Evolutionary conservation across 2,888 invertebrate genomes (phyloP).

Genomic region (Ochropacha duplaris): DNA sequence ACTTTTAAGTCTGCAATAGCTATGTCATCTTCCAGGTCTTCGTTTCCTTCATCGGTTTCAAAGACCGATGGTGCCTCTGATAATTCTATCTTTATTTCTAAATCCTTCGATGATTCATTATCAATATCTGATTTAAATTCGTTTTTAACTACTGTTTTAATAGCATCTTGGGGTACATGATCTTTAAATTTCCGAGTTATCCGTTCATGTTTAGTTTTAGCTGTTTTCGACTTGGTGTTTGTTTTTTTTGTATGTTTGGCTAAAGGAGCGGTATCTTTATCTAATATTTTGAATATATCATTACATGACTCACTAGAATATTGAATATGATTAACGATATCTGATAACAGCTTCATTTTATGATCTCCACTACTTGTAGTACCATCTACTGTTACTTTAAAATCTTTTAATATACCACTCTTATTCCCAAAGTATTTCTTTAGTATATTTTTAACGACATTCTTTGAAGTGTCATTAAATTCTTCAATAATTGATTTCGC

Average conservation of each 20-base stretch:
- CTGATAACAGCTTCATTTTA: not conserved
- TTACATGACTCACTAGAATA: not conserved
- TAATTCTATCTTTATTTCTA: not conserved
- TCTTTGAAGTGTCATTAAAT: not conserved
- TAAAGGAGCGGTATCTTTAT: too few species aligned
- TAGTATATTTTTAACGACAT: not conserved
- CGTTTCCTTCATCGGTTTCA: not conserved
- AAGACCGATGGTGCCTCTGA: not conserved
- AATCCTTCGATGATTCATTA: too few species aligned
- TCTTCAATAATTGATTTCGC: not conserved
- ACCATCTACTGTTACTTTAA: not conserved
- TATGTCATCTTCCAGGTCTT: not conserved
- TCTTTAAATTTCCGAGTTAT: too few species aligned
- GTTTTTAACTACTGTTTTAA: not conserved
- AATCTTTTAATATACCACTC: not conserved
- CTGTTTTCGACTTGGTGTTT: not conserved
- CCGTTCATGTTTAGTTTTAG: too few species aligned
- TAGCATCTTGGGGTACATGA: not conserved
- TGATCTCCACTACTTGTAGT: not conserved
- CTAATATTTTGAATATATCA: not conserved
- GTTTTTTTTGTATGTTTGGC: too few species aligned
- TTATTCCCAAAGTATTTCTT: not conserved
- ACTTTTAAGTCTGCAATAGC: not conserved
- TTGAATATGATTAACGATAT: not conserved
- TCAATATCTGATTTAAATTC: too few species aligned